These are phyloP conservation scores for Metacarcinus magister DNA, from an alignment of 2,888 invertebrate genomes.

Conservation along the genomic window DNA sequence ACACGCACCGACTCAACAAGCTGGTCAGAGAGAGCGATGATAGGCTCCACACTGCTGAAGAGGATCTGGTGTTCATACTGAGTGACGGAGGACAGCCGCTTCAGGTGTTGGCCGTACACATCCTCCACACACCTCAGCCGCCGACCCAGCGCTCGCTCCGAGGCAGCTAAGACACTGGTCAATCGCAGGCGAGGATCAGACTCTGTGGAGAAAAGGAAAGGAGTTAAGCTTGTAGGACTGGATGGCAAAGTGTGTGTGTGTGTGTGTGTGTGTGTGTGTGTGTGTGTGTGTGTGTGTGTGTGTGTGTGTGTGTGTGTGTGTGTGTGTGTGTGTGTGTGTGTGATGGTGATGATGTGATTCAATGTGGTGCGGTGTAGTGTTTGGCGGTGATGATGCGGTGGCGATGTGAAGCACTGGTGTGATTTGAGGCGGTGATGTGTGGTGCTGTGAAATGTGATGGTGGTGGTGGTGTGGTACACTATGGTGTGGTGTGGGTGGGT, in stretches of 20 bases:
- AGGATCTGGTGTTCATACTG: constrained; percentile 64
- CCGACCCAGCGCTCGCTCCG: constrained; percentile 62
- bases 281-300: background rate
- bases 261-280: too few relatives aligned
- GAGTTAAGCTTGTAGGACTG: background rate
- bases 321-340: constrained; percentile 46
- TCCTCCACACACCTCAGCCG: constrained; percentile 71
- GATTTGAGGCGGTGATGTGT: too few relatives aligned
- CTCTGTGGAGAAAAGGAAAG: constrained; percentile 42
- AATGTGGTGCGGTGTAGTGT: too few relatives aligned
- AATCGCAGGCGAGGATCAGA: constrained; percentile 67
- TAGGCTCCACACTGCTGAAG: constrained; percentile 67
- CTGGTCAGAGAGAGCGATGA: constrained; percentile 50
- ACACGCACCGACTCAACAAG: constrained; percentile 62
- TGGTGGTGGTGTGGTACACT: background rate
- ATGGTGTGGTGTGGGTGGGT: too few relatives aligned
- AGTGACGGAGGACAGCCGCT: constrained; percentile 69
- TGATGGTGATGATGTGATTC: background rate
- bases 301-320: constrained; percentile 32
- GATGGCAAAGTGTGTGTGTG: background rate
- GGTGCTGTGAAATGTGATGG: background rate
- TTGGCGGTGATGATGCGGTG: too few relatives aligned
- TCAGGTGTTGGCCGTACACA: constrained; percentile 72
- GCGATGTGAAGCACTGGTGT: too few relatives aligned
- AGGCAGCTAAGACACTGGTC: constrained; percentile 60